Conservation (phyloP, 2,113 vertebrate genomes). For the Megaceryle torquata region DNA sequence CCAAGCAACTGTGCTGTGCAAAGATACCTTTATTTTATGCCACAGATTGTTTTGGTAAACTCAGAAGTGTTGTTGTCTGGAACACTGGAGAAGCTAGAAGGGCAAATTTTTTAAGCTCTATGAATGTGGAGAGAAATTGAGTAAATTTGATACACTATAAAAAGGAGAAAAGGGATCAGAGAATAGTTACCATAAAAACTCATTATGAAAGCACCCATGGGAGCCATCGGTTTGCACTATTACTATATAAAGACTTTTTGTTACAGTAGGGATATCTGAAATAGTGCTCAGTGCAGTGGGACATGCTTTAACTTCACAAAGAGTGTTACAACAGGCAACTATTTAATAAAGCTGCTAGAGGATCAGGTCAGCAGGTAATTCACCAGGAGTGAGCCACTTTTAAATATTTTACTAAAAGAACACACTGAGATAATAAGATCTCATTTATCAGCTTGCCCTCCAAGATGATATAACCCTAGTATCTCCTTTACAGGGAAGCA, state of each 20-base stretch:
- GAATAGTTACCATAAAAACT: constrained; percentile 41
- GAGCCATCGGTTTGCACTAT: constrained; percentile 35
- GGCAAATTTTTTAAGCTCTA: neutral
- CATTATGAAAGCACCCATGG: constrained; percentile 43
- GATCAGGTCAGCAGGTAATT: constrained; percentile 60
- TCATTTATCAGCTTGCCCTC: constrained; percentile 52
- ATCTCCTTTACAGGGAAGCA: neutral
- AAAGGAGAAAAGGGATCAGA: constrained; percentile 30
- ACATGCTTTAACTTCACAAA: constrained; percentile 31
- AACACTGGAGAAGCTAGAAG: neutral
- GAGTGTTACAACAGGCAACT: constrained; percentile 45
- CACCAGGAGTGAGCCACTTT: constrained; percentile 49
- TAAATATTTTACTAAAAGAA: constrained; percentile 63
- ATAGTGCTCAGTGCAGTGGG: constrained; percentile 36
- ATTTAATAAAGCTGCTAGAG: constrained; percentile 56
- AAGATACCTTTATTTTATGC: neutral
- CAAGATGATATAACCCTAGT: neutral
- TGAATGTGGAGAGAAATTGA: neutral
- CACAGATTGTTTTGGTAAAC: neutral
- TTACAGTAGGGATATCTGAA: constrained; percentile 46
- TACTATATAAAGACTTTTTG: constrained; percentile 51
- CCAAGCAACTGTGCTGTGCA: neutral
- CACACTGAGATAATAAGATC: constrained; percentile 42
- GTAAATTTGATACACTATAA: neutral
- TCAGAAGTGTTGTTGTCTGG: neutral